A percentile compares a stretch with the other conserved stretches of the same genome.
Conservation (phyloP, 2,888 invertebrate genomes). For the Torymus texanus region DNA sequence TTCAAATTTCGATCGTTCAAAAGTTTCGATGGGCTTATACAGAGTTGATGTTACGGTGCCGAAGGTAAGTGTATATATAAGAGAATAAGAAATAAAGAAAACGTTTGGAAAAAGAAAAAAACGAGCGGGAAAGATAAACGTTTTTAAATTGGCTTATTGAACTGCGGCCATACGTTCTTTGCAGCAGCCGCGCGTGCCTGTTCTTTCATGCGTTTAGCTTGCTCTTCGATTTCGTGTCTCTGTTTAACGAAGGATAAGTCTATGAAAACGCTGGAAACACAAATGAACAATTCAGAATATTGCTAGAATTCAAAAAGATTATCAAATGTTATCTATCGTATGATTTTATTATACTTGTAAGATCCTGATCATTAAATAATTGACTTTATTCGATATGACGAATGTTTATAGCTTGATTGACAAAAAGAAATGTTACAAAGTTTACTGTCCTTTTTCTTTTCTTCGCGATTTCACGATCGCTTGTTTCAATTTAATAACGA, state of each 20-base stretch:
- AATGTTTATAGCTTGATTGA: too few relatives aligned
- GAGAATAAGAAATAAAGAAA: constrained; percentile 25
- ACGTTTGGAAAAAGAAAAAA: neutral
- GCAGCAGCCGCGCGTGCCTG: constrained; percentile 71
- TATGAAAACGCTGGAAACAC: constrained; percentile 84
- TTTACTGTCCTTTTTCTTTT: too few relatives aligned
- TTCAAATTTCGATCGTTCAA: constrained; percentile 32
- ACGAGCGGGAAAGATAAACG: constrained; percentile 13
- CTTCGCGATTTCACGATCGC: too few relatives aligned
- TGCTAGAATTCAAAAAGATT: too few relatives aligned
- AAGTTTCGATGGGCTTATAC: neutral
- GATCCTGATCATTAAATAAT: too few relatives aligned
- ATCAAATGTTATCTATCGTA: neutral
- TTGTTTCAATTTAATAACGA: constrained; percentile 13
- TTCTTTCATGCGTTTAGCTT: constrained; percentile 77
- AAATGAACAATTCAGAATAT: constrained; percentile 56
- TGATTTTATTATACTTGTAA: neutral
- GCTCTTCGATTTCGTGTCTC: constrained; percentile 80
- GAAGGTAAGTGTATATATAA: neutral
- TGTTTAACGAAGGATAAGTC: constrained; percentile 89
- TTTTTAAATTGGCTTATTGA: constrained; percentile 69
- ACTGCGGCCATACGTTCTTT: constrained; percentile 74
- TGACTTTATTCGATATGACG: too few relatives aligned
- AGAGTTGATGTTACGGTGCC: constrained; percentile 5
- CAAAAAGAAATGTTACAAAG: too few relatives aligned